Conservation (phyloP, 2,888 invertebrate genomes). For the Hirtodrosophila histrioides region DNA sequence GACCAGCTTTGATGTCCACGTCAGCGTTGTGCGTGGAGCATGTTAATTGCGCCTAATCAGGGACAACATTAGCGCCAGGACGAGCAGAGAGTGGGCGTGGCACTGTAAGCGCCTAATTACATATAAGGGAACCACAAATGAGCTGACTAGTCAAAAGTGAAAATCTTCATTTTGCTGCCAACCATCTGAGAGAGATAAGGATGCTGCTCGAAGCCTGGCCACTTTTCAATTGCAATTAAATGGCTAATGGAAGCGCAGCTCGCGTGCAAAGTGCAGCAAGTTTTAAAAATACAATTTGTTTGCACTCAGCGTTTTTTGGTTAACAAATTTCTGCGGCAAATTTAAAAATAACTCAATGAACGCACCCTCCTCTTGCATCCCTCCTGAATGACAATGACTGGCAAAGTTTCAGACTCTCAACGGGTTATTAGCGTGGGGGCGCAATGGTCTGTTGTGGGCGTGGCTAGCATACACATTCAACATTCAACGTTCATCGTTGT, state of each 20-base stretch:
- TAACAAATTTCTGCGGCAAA: slow-evolving; percentile 61
- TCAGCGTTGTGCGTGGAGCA: slow-evolving; percentile 68
- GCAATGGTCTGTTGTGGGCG: slow-evolving; percentile 30
- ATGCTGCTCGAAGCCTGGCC: slow-evolving; percentile 6
- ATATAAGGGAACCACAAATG: slow-evolving; percentile 38
- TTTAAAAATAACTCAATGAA: slow-evolving; percentile 70
- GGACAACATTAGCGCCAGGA: slow-evolving; percentile 43
- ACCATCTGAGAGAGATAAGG: slow-evolving; percentile 16
- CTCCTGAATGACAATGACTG: slow-evolving; percentile 45
- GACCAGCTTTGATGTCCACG: slow-evolving; percentile 42
- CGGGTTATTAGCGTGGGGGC: slow-evolving; percentile 67
- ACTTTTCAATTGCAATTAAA: slow-evolving; percentile 46
- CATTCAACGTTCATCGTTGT: slow-evolving; percentile 26
- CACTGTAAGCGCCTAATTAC: slow-evolving; percentile 62
- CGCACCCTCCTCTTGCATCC: slow-evolving; percentile 12
- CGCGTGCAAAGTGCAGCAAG: slow-evolving; percentile 11
- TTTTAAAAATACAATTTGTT: slow-evolving; percentile 36
- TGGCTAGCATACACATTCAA: slow-evolving; percentile 14
- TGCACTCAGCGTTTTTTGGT: slow-evolving; percentile 45
- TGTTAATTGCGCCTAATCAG: slow-evolving; percentile 75
- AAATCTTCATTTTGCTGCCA: slow-evolving; percentile 40
- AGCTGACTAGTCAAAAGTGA: slow-evolving; percentile 54
- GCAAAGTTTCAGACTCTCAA: slow-evolving; percentile 63
- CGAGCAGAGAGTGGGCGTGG: slow-evolving; percentile 45
- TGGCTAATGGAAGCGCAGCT: slow-evolving; percentile 17